Evolutionary conservation across 2,113 vertebrate species (phyloP).

Genomic region (Saccopteryx bilineata): DNA sequence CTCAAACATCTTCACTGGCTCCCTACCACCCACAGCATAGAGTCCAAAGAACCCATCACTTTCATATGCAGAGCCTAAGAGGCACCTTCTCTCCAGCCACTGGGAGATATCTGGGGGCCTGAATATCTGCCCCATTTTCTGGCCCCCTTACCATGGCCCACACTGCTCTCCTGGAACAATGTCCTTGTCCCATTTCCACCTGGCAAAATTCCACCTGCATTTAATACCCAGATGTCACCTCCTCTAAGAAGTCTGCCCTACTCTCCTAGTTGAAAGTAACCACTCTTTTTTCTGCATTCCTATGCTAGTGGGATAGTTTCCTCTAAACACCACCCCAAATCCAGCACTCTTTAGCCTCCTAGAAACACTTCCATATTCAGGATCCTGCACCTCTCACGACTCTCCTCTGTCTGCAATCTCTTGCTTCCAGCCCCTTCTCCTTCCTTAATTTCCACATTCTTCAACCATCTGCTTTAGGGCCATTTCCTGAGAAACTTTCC

Average conservation of each 20-base stretch:
- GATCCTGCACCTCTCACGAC: not conserved
- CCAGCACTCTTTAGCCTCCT: not conserved
- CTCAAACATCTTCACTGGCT: not conserved
- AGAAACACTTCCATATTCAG: not conserved
- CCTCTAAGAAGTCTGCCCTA: not conserved
- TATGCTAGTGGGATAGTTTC: not conserved
- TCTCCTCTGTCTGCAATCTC: not conserved
- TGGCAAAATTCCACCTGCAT: not conserved
- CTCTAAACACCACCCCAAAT: not conserved
- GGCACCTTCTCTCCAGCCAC: not conserved
- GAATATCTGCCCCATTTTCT: not conserved
- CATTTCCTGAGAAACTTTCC: not conserved
- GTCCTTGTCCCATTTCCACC: not conserved
- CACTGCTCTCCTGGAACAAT: not conserved
- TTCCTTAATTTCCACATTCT: not conserved
- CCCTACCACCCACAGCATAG: not conserved
- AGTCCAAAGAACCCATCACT: not conserved
- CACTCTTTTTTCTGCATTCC: not conserved
- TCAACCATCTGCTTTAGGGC: not conserved
- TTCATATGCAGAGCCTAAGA: not conserved
- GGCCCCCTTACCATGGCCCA: not conserved
- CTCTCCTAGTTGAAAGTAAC: not conserved
- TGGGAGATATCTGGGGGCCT: not conserved
- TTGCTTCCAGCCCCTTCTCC: not conserved
- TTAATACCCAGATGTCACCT: not conserved